Evolutionary conservation across 2,113 vertebrate species (phyloP).

Genomic region (Actenoides lindsayi): DNA sequence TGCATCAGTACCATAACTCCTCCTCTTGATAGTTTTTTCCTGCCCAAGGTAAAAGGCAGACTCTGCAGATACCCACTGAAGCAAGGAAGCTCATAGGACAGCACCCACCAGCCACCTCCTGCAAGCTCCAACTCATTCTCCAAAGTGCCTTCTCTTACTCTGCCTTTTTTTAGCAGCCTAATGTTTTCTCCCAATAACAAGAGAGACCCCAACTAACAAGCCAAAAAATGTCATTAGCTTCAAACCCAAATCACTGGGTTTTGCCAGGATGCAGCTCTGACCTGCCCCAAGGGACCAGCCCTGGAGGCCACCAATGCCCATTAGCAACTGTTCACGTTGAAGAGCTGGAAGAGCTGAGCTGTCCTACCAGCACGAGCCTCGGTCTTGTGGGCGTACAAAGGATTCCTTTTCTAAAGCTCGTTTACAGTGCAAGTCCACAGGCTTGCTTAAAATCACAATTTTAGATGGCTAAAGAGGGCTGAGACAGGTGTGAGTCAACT

Average conservation of each 20-base stretch:
- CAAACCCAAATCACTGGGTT: not conserved
- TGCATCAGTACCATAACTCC: not conserved
- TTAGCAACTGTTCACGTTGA: rapidly evolving
- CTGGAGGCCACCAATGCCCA: not conserved
- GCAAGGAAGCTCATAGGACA: not conserved
- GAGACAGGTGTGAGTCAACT: rapidly evolving
- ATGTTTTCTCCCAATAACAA: not conserved
- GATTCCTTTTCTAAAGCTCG: not conserved
- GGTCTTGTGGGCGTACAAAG: not conserved
- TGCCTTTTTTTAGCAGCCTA: not conserved
- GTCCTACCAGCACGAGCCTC: not conserved
- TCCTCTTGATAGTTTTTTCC: not conserved
- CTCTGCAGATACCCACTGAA: not conserved
- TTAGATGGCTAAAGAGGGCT: not conserved
- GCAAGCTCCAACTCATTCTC: not conserved
- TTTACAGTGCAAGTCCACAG: not conserved
- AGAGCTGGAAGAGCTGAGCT: not conserved
- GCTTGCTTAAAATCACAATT: not conserved
- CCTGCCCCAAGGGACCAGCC: rapidly evolving
- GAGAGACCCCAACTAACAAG: not conserved
- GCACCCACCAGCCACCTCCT: not conserved
- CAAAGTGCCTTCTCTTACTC: not conserved
- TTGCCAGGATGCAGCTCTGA: not conserved
- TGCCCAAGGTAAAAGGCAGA: not conserved
- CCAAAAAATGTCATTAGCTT: not conserved